Evolutionary conservation across 30 jellyfish, hydroid and myxozoan species (phyloP).

Genomic region (Phacellophora camtschatica): DNA sequence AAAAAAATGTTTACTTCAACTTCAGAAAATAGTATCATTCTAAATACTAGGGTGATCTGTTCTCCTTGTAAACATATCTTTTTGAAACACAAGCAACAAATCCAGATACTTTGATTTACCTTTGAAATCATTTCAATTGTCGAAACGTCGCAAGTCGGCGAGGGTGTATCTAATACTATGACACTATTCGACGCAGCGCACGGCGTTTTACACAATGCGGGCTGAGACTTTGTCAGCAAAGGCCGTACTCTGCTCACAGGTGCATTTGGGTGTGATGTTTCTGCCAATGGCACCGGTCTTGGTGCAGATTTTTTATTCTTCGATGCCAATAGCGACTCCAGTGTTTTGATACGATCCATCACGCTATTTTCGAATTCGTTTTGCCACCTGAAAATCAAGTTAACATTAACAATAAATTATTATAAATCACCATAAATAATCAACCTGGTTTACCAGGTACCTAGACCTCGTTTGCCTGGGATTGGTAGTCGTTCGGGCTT

Average conservation of each 20-base stretch:
- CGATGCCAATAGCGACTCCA: neutral
- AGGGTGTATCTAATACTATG: neutral
- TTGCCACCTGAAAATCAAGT: too few relatives aligned
- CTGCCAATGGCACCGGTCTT: conserved; percentile 1
- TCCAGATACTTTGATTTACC: too few relatives aligned
- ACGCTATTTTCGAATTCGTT: conserved; percentile 15
- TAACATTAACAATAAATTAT: too few relatives aligned
- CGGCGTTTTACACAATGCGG: conserved; percentile 33
- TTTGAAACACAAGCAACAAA: too few relatives aligned
- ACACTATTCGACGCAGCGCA: neutral
- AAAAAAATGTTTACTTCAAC: too few relatives aligned
- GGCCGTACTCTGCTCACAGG: conserved; percentile 53
- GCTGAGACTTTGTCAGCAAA: conserved; percentile 24
- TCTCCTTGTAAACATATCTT: too few relatives aligned
- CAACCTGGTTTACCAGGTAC: neutral
- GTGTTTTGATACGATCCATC: neutral
- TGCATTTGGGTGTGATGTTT: neutral
- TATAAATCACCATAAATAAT: neutral
- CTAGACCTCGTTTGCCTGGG: too few relatives aligned
- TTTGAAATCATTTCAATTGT: too few relatives aligned
- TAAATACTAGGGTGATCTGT: too few relatives aligned
- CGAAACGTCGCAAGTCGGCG: neutral
- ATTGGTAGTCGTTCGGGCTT: too few relatives aligned
- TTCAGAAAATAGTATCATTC: too few relatives aligned
- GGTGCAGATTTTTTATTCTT: neutral